Evolutionary conservation across 2,113 vertebrate species (phyloP).

Genomic region (Scophthalmus maximus): DNA sequence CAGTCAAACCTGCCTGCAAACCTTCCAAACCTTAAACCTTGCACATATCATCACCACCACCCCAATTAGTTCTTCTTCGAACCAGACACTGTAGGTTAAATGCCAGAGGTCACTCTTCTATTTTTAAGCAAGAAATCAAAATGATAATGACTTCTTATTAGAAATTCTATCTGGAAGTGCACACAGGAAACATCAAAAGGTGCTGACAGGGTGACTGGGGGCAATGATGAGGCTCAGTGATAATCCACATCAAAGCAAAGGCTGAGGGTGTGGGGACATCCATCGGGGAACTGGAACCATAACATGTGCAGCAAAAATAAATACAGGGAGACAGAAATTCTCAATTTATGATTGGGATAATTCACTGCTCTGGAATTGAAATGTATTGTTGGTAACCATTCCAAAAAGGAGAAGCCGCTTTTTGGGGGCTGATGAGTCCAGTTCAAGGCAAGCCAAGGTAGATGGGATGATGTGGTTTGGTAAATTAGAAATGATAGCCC

Average conservation of each 20-base stretch:
- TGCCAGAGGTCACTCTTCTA: conserved; percentile 77
- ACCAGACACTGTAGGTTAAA: conserved; percentile 61
- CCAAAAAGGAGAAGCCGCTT: conserved; percentile 69
- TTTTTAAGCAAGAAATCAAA: conserved; percentile 81
- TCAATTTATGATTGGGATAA: conserved; percentile 78
- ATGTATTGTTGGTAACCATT: conserved; percentile 77
- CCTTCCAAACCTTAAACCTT: conserved; percentile 27
- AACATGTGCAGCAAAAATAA: conserved; percentile 74
- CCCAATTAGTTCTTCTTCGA: conserved; percentile 42
- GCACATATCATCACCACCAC: conserved; percentile 33
- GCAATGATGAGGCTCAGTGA: conserved; percentile 71
- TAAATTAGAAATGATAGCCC: conserved; percentile 82
- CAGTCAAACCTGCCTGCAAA: conserved; percentile 46
- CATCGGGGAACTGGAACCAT: conserved; percentile 52
- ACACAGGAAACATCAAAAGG: conserved; percentile 82
- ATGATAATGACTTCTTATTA: conserved; percentile 82
- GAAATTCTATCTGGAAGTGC: conserved; percentile 79
- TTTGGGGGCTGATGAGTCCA: conserved; percentile 61
- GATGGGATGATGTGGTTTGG: conserved; percentile 67
- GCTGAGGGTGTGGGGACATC: conserved; percentile 56
- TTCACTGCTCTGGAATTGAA: conserved; percentile 75
- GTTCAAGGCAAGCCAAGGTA: conserved; percentile 71
- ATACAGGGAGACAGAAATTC: conserved; percentile 70
- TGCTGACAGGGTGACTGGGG: conserved; percentile 68
- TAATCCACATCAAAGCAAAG: conserved; percentile 80